Evolutionary conservation across 2,888 invertebrate genomes (phyloP).

Genomic region (Lasioglossum oenotherae): DNA sequence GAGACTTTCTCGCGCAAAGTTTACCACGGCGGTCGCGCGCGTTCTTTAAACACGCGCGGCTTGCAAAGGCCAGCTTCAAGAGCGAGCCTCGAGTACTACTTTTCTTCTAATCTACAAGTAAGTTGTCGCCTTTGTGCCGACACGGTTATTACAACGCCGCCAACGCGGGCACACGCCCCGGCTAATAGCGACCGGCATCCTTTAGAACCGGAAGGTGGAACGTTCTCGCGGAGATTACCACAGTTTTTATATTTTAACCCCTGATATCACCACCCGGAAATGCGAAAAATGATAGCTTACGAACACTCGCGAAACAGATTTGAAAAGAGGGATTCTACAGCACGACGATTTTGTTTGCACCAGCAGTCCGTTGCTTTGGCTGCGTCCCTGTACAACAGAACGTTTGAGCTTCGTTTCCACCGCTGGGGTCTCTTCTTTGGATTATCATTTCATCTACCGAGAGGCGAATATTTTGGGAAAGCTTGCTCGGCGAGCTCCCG

Average conservation of each 20-base stretch:
- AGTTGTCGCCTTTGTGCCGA: slow-evolving; percentile 53
- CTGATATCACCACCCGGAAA: neutral
- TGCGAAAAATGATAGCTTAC: neutral
- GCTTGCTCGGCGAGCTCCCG: neutral
- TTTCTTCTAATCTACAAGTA: slow-evolving; percentile 59
- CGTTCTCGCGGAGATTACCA: neutral
- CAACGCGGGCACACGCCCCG: neutral
- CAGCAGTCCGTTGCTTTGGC: neutral
- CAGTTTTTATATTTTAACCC: neutral
- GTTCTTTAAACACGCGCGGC: slow-evolving; percentile 55
- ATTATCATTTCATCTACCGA: too few species aligned
- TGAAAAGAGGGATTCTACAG: neutral
- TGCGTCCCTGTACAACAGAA: neutral
- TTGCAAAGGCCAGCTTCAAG: slow-evolving; percentile 44
- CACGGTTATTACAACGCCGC: slow-evolving; percentile 41
- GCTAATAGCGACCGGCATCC: slow-evolving; percentile 13
- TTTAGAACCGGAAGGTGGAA: neutral
- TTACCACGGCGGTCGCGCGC: slow-evolving; percentile 21
- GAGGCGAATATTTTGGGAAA: neutral
- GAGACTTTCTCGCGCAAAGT: slow-evolving; percentile 17
- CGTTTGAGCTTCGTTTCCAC: neutral
- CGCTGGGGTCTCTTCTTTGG: neutral
- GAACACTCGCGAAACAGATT: neutral
- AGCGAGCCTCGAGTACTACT: slow-evolving; percentile 53
- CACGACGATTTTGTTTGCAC: neutral